Conservation (phyloP, 2,888 invertebrate genomes). For the Thysanoteuthis rhombus region DNA sequence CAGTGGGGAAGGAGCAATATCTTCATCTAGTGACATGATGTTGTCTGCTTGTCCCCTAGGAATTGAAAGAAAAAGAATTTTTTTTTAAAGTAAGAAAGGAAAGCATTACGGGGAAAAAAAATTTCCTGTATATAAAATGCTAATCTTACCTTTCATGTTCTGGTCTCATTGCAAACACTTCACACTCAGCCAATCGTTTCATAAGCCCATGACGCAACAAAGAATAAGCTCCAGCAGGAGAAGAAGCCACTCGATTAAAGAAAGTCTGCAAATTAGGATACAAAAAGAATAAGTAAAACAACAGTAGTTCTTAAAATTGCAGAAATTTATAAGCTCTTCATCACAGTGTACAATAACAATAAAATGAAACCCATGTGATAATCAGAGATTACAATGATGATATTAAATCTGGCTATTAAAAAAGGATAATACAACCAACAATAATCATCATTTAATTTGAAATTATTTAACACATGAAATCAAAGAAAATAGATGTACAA, state of each 20-base stretch:
- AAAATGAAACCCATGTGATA: neutral
- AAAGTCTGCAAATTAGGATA: conserved; percentile 54
- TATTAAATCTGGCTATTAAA: neutral
- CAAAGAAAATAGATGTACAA: no score
- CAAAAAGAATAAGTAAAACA: neutral
- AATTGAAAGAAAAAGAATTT: neutral
- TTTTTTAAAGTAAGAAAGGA: no score
- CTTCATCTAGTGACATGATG: conserved; percentile 40
- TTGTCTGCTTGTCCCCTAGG: neutral
- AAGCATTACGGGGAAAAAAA: neutral
- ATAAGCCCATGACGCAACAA: conserved; percentile 63
- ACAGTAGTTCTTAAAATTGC: no score
- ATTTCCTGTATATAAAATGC: neutral
- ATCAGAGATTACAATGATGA: neutral
- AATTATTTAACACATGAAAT: no score
- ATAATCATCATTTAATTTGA: no score
- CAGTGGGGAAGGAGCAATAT: conserved; percentile 72
- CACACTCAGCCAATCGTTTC: conserved; percentile 60
- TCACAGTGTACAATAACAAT: neutral
- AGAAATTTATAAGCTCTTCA: no score
- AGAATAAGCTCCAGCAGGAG: conserved; percentile 61
- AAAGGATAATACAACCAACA: no score
- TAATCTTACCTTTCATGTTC: conserved; percentile 56
- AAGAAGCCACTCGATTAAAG: conserved; percentile 60
- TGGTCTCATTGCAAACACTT: conserved; percentile 63